phyloP scores from a whole-genome alignment of 53 echinoderm and acorn worm species.

The Henricia sp. region DNA sequence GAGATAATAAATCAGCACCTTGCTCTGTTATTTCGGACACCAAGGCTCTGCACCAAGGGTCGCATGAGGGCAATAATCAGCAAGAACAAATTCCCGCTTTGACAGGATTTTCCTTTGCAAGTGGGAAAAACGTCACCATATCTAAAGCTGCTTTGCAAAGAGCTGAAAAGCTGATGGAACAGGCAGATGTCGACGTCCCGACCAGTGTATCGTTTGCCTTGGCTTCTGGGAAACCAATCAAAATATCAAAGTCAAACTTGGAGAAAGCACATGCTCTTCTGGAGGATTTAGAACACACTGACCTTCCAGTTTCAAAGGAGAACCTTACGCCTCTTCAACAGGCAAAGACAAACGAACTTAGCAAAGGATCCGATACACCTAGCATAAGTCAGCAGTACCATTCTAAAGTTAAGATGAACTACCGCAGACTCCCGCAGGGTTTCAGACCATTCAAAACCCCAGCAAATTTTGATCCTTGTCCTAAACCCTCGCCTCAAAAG shows the following conservation, averaged over 20 bases:
- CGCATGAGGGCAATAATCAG: neutral
- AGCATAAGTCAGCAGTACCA: neutral
- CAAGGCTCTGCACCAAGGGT: no score
- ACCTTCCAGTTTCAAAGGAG: neutral
- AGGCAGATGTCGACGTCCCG: slow-evolving; percentile 16
- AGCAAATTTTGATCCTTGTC: neutral
- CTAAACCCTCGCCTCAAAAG: neutral
- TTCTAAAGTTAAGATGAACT: slow-evolving; percentile 55
- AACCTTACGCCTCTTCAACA: neutral
- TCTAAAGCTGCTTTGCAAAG: slow-evolving; percentile 61
- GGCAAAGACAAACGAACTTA: neutral
- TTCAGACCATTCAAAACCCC: slow-evolving; percentile 94
- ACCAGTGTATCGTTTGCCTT: slow-evolving; percentile 20
- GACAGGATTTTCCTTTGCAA: slow-evolving; percentile 71
- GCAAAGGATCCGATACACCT: neutral
- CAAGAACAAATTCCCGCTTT: neutral
- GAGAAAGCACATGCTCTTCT: slow-evolving; percentile 62
- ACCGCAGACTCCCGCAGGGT: slow-evolving; percentile 77
- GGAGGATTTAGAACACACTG: slow-evolving; percentile 25
- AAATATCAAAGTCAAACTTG: slow-evolving; percentile 63
- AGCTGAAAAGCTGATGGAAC: slow-evolving; percentile 50
- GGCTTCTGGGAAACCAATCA: slow-evolving; percentile 69
- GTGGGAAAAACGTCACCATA: slow-evolving; percentile 65
- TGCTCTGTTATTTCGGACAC: no score
- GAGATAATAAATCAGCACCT: no score